phyloP scores from a whole-genome alignment of 2,113 vertebrate species.

The Alectura lathami region DNA sequence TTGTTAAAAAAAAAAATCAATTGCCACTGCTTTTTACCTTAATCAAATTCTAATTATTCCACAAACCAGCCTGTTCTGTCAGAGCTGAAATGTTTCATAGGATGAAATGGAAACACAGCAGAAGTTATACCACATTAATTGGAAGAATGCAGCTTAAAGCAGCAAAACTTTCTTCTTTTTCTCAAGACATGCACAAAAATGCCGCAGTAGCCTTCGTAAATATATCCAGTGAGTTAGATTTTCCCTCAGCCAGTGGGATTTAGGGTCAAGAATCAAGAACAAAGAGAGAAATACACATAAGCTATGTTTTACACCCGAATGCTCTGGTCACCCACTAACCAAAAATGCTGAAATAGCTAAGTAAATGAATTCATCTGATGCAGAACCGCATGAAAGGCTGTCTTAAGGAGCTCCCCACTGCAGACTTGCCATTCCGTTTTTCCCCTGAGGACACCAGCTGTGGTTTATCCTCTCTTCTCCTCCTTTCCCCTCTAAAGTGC shows the following conservation, averaged over 20 bases:
- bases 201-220: neutral
- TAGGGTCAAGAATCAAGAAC: neutral
- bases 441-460: neutral
- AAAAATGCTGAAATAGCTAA: slow-evolving; percentile 35
- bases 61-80: neutral
- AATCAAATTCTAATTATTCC: neutral
- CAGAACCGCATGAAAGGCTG: slow-evolving; percentile 20
- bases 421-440: neutral
- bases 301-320: neutral
- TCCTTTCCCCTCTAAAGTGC: neutral
- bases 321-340: slow-evolving; percentile 14
- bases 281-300: neutral
- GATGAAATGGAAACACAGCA: neutral
- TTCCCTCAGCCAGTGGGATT: neutral
- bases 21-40: neutral
- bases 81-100: neutral
- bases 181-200: neutral
- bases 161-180: neutral
- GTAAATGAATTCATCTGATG: neutral
- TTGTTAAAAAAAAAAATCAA: neutral
- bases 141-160: neutral
- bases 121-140: neutral
- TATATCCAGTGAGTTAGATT: neutral
- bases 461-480: neutral
- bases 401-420: neutral